These are phyloP conservation scores for Agrilus mali DNA, from an alignment of 2,888 invertebrate species.

Conservation along the genomic window DNA sequence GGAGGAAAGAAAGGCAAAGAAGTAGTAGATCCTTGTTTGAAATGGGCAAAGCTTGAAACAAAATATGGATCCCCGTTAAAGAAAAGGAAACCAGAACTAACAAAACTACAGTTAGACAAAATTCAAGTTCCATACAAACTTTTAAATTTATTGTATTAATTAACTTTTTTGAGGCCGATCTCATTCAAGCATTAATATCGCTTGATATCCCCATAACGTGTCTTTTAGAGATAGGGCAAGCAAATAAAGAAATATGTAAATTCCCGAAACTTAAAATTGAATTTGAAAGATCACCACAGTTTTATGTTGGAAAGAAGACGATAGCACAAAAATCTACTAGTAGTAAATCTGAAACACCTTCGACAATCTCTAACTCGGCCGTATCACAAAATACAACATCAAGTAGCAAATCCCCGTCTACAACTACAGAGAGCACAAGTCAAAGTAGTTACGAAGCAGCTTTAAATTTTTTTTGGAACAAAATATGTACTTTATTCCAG, in stretches of 20 bases:
- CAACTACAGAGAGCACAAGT: not conserved
- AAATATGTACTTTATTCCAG: slow-evolving; percentile 4
- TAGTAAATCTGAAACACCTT: not conserved
- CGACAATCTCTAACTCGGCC: not conserved
- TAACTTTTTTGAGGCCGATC: slow-evolving; percentile 5
- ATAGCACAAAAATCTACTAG: not conserved
- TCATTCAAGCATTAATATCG: slow-evolving; percentile 4
- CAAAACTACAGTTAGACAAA: not conserved
- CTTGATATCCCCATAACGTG: slow-evolving; percentile 1
- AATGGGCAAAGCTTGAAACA: slow-evolving; percentile 1
- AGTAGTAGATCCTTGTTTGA: slow-evolving; percentile 1
- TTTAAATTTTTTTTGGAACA: slow-evolving; percentile 6
- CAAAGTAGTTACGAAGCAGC: not conserved
- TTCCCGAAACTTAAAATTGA: too few species aligned
- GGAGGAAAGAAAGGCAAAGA: not conserved
- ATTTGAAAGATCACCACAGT: too few species aligned
- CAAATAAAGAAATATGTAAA: not conserved
- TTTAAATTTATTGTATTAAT: slow-evolving; percentile 6
- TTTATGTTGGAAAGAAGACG: too few species aligned
- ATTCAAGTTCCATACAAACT: slow-evolving; percentile 3
- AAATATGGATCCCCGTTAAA: slow-evolving; percentile 3
- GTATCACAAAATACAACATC: not conserved
- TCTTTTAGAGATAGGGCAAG: slow-evolving; percentile 3
- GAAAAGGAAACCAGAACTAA: not conserved
- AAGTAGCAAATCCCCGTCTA: not conserved